phyloP scores from a whole-genome alignment of 2,797 vertebrate species.

The Channa striata region DNA sequence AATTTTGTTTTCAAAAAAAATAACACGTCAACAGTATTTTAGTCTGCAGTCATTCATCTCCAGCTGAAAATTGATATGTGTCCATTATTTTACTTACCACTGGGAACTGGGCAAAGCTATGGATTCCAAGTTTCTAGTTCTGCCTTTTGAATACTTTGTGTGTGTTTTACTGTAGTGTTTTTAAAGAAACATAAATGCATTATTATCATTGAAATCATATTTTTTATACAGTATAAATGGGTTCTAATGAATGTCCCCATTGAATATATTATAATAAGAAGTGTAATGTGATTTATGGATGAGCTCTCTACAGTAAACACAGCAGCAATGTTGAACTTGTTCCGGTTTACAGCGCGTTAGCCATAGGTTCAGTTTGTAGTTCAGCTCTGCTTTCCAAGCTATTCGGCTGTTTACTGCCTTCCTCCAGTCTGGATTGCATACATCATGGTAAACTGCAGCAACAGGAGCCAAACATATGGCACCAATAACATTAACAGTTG shows the following conservation, averaged over 20 bases:
- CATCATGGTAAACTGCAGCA: constrained; percentile 55
- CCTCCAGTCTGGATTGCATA: constrained; percentile 34
- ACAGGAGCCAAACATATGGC: constrained; percentile 69
- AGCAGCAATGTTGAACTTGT: background rate
- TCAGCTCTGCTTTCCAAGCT: constrained; percentile 33
- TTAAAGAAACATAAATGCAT: too few species aligned
- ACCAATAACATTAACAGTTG: constrained; percentile 61
- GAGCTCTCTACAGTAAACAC: background rate
- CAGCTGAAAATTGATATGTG: too few species aligned
- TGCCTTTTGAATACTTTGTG: background rate
- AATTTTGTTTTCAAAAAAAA: constrained; percentile 32
- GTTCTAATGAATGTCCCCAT: background rate
- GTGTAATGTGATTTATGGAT: background rate
- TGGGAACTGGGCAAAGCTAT: constrained; percentile 21
- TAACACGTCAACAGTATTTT: constrained; percentile 33
- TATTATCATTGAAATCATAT: too few species aligned
- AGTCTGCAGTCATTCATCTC: constrained; percentile 39
- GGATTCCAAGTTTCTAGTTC: constrained; percentile 1
- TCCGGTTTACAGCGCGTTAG: background rate
- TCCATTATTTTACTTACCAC: constrained; percentile 15
- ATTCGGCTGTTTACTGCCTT: constrained; percentile 61
- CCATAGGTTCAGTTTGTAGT: constrained; percentile 18
- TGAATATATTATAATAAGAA: background rate
- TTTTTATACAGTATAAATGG: background rate
- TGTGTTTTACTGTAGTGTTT: constrained; percentile 1